These are phyloP conservation scores for Salmo trutta DNA, from an alignment of 2,797 vertebrate genomes.

Conservation along the genomic window DNA sequence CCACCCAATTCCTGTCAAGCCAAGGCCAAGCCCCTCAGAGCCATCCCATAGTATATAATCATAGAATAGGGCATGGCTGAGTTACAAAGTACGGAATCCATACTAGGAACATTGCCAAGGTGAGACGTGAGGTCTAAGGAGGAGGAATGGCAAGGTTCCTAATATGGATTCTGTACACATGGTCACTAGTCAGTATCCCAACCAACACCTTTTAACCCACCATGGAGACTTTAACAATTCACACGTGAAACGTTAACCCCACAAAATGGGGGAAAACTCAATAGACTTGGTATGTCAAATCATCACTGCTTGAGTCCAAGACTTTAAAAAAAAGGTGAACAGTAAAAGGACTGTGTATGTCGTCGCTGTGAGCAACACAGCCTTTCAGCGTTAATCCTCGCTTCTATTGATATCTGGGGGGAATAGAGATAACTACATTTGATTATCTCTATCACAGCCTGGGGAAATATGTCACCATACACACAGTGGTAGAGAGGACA, in stretches of 20 bases:
- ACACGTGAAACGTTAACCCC: too few species aligned
- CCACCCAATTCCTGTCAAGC: conserved; percentile 35
- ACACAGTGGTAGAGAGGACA: conserved; percentile 30
- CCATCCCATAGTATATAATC: conserved; percentile 31
- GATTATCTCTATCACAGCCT: conserved; percentile 53
- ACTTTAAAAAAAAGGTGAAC: conserved; percentile 3
- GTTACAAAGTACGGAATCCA: conserved; percentile 7
- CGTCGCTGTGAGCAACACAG: conserved; percentile 17
- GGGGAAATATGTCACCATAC: conserved; percentile 50
- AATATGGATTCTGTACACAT: background rate
- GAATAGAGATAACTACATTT: conserved; percentile 53
- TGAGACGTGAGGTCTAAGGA: background rate
- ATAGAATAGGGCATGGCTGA: conserved; percentile 35
- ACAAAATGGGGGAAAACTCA: background rate
- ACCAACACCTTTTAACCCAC: background rate
- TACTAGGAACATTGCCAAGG: background rate
- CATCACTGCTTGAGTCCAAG: background rate
- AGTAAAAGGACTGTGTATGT: background rate
- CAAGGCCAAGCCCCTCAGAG: conserved; percentile 21
- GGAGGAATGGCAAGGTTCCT: background rate
- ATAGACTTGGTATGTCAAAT: background rate
- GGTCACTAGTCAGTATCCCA: background rate
- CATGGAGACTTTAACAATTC: background rate
- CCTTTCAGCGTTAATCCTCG: conserved; percentile 37
- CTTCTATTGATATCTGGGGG: conserved; percentile 39